These are phyloP conservation scores for Aricia agestis DNA, from an alignment of 1,140 invertebrate species.

Conservation along the genomic window DNA sequence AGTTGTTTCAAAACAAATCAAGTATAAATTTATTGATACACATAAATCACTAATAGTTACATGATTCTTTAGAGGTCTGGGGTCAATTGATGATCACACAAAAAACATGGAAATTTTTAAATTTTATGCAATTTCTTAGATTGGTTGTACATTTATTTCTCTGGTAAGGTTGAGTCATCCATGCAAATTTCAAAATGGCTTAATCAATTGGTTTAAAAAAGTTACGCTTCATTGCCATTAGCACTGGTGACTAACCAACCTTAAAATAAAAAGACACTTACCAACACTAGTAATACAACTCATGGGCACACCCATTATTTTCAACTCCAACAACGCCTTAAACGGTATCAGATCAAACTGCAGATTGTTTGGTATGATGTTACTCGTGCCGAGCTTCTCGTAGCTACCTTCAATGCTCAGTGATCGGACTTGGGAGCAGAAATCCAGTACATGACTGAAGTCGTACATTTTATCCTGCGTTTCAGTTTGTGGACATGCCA, in stretches of 20 bases:
- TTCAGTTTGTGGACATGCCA: constrained; percentile 87
- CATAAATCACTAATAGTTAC: too few relatives aligned
- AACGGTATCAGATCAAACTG: constrained; percentile 89
- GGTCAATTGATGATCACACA: too few relatives aligned
- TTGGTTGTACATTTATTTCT: too few relatives aligned
- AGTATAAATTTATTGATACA: too few relatives aligned
- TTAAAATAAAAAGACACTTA: constrained; percentile 37
- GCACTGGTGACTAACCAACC: too few relatives aligned
- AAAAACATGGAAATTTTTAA: too few relatives aligned
- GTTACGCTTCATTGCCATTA: neutral
- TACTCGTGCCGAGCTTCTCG: constrained; percentile 83
- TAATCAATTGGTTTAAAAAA: too few relatives aligned
- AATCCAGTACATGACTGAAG: constrained; percentile 93
- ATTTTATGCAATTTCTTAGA: too few relatives aligned
- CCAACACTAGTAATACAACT: constrained; percentile 81
- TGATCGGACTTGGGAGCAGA: constrained; percentile 84
- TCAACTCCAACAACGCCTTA: constrained; percentile 81
- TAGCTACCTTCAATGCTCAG: constrained; percentile 83
- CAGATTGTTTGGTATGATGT: constrained; percentile 88
- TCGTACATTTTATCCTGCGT: constrained; percentile 83
- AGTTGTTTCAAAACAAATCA: too few relatives aligned
- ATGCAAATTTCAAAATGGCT: too few relatives aligned
- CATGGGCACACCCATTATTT: constrained; percentile 79
- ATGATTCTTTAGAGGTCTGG: too few relatives aligned
- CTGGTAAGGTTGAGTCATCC: too few relatives aligned